Conservation (phyloP, 2,797 vertebrate species). For the Buphagus erythrorhynchus region DNA sequence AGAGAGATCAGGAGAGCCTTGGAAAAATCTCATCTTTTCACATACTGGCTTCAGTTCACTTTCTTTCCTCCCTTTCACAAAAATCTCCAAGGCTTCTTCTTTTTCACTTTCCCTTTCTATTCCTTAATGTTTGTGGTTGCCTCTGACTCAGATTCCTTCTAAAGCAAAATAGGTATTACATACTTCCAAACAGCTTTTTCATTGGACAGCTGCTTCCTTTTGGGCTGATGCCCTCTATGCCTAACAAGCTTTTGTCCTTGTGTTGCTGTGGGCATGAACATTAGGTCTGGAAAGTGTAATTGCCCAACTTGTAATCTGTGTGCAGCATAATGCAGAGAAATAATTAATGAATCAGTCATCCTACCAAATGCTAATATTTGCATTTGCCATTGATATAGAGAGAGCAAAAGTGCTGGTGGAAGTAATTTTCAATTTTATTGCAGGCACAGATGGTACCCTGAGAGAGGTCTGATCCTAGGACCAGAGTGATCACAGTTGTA, state of each 20-base stretch:
- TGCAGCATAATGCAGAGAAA: background rate
- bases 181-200: background rate
- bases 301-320: background rate
- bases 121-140: background rate
- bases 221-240: background rate
- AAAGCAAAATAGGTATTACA: background rate
- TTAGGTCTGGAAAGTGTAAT: background rate
- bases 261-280: background rate
- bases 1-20: background rate
- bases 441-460: background rate
- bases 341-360: background rate
- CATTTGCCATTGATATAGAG: background rate
- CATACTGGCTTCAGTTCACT: background rate
- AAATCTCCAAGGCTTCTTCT: background rate
- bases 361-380: constrained; percentile 5
- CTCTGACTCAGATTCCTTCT: background rate
- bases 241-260: background rate
- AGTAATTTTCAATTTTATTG: background rate
- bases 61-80: background rate
- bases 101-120: background rate
- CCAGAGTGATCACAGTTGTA: background rate
- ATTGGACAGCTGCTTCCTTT: background rate
- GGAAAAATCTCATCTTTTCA: background rate
- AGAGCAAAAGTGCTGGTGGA: background rate
- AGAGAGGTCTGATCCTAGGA: background rate